Evolutionary conservation across 2,797 vertebrate species (phyloP).

Genomic region (Sebastes trivittatus): DNA sequence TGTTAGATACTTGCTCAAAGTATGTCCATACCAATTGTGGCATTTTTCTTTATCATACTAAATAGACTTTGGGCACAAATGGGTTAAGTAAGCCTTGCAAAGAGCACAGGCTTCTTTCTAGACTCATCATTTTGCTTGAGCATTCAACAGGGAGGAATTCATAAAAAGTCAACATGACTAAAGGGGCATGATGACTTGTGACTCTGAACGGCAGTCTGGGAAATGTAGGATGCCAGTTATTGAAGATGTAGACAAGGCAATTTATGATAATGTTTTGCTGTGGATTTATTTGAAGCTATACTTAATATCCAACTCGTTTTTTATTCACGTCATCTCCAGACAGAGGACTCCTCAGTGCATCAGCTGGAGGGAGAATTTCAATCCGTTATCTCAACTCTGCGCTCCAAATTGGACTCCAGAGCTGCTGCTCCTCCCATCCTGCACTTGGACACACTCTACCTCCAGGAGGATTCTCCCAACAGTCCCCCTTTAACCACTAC

Average conservation of each 20-base stretch:
- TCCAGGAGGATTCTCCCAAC: slow-evolving; percentile 43
- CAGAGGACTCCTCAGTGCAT: slow-evolving; percentile 72
- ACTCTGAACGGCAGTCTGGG: not conserved
- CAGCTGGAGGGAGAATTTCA: slow-evolving; percentile 78
- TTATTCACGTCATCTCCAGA: slow-evolving; percentile 57
- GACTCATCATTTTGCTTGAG: not conserved
- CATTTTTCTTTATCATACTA: too few relatives aligned
- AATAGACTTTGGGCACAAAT: too few relatives aligned
- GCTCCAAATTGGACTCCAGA: slow-evolving; percentile 75
- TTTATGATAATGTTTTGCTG: not conserved
- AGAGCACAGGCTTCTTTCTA: not conserved
- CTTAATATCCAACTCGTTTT: not conserved
- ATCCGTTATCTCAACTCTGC: slow-evolving; percentile 77
- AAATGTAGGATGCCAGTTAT: not conserved
- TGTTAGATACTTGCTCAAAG: too few relatives aligned
- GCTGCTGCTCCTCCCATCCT: slow-evolving; percentile 67
- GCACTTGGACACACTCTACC: slow-evolving; percentile 50
- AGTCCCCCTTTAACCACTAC: slow-evolving; percentile 1
- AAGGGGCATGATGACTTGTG: not conserved
- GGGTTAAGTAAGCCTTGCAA: not conserved
- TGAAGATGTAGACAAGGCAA: not conserved
- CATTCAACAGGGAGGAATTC: not conserved
- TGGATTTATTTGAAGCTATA: not conserved
- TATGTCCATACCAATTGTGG: too few relatives aligned
- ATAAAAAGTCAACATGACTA: not conserved